Conservation (phyloP, 2,797 vertebrate genomes). For the Brachyrhaphis roseni region DNA sequence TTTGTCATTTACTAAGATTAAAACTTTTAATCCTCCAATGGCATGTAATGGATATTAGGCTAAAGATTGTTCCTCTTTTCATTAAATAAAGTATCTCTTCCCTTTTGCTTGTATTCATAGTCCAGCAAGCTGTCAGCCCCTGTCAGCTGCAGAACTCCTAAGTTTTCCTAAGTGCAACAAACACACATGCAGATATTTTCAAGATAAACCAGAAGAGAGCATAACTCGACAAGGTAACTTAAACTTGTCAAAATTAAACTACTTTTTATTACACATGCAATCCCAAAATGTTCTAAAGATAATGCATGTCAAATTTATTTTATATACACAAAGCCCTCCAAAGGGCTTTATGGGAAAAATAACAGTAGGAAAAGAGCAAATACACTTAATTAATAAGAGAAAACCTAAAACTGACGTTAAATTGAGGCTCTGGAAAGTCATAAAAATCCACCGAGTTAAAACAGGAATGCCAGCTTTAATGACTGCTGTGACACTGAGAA, state of each 20-base stretch:
- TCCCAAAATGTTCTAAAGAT: too few relatives aligned
- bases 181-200: constrained; percentile 2
- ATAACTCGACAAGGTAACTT: neutral
- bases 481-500: constrained; percentile 1
- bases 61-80: neutral
- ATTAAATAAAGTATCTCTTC: neutral
- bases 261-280: neutral
- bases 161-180: constrained; percentile 9
- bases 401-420: neutral
- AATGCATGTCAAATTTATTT: neutral
- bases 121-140: constrained; percentile 29
- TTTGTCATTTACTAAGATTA: neutral
- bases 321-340: neutral
- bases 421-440: neutral
- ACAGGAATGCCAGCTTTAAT: constrained; percentile 11
- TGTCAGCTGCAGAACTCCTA: constrained; percentile 5
- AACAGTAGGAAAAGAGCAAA: too few relatives aligned
- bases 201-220: constrained; percentile 18
- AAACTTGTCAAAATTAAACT: neutral
- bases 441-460: constrained; percentile 34
- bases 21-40: neutral
- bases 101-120: constrained; percentile 12
- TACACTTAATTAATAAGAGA: too few relatives aligned
- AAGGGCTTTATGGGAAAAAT: neutral
- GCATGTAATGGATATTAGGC: neutral